Evolutionary conservation across 2,113 vertebrate genomes (phyloP).

Genomic region (human (Homo sapiens)): DNA sequence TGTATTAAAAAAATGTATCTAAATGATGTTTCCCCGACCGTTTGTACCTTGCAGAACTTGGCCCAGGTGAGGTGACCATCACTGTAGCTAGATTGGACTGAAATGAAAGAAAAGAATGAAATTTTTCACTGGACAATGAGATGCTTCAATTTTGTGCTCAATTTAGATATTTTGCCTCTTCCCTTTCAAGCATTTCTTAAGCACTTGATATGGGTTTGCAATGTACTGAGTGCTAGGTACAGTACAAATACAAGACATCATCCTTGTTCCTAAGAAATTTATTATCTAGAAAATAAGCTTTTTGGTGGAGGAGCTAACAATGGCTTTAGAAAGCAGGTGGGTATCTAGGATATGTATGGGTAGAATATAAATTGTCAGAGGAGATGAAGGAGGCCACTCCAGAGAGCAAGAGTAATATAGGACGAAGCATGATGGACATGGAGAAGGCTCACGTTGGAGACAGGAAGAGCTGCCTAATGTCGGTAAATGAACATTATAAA

Average conservation of each 20-base stretch:
- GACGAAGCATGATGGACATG: not conserved
- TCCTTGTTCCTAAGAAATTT: not conserved
- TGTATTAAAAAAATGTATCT: not conserved
- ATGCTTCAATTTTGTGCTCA: not conserved
- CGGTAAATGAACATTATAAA: not conserved
- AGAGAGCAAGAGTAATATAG: not conserved
- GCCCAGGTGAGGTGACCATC: conserved; percentile 95
- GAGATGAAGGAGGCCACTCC: not conserved
- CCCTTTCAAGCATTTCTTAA: not conserved
- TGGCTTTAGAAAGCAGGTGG: not conserved
- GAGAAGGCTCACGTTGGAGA: not conserved
- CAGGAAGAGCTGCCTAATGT: not conserved
- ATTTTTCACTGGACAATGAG: not conserved
- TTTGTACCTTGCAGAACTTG: conserved; percentile 95
- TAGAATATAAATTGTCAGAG: not conserved
- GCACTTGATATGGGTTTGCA: not conserved
- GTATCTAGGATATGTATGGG: not conserved
- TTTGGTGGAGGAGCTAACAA: not conserved
- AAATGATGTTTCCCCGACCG: not conserved
- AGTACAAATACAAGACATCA: not conserved
- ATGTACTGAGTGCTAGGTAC: not conserved
- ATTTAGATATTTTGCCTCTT: not conserved
- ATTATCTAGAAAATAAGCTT: not conserved
- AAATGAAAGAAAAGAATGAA: conserved; percentile 50
- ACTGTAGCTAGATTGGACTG: conserved; percentile 89